Evolutionary conservation across 92 coral and sea anemone species (phyloP).

Genomic region (Desmophyllum pertusum): DNA sequence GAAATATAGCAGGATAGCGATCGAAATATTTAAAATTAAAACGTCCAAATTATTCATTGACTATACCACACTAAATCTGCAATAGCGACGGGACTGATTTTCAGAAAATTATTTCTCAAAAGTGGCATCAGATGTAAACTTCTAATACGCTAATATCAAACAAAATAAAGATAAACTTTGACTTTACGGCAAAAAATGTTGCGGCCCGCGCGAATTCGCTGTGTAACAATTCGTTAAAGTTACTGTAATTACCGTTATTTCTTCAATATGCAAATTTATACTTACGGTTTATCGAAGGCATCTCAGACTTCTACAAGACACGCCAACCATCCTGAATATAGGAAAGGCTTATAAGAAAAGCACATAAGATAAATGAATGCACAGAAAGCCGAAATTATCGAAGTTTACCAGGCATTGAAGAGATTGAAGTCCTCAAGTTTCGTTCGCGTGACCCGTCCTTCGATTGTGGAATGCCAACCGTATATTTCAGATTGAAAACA

Average conservation of each 20-base stretch:
- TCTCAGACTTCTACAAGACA: not conserved
- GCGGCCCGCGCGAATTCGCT: not conserved
- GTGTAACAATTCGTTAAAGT: too few species aligned
- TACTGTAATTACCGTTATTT: constrained; percentile 1
- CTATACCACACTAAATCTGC: not conserved
- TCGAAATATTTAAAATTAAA: too few species aligned
- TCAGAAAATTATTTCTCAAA: constrained; percentile 37
- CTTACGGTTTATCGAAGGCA: not conserved
- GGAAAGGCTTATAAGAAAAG: not conserved
- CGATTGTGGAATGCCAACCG: too few species aligned
- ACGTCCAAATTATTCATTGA: not conserved
- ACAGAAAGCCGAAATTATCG: not conserved
- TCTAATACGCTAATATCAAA: not conserved
- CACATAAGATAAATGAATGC: not conserved
- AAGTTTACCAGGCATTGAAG: not conserved
- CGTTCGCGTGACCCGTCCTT: not conserved
- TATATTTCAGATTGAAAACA: too few species aligned
- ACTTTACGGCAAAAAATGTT: not conserved
- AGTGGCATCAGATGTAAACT: constrained; percentile 39
- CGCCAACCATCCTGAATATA: not conserved
- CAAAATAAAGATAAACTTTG: not conserved
- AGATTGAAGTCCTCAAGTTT: not conserved
- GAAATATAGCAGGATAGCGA: too few species aligned
- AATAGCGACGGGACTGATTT: constrained; percentile 16
- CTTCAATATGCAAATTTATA: not conserved